A percentile compares a stretch with the other conserved stretches of the same genome.
phyloP scores from a whole-genome alignment of 2,797 vertebrate genomes.

The Tympanoctomys barrerae region DNA sequence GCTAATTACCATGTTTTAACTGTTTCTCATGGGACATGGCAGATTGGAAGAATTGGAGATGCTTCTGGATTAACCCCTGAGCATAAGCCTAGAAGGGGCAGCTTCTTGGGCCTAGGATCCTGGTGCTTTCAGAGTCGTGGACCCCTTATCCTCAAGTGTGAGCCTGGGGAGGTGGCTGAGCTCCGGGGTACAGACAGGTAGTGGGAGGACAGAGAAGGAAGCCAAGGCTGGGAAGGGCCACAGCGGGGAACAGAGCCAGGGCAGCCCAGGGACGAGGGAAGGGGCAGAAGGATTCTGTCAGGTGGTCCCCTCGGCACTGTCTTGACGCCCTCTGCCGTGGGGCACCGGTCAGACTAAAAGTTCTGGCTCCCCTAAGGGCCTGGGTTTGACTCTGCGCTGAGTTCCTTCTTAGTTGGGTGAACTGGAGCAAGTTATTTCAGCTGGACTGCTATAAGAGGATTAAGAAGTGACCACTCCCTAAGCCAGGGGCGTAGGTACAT shows the following conservation, averaged over 20 bases:
- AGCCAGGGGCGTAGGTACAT: fast-evolving
- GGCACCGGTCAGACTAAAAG: neutral
- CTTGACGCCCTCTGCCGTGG: neutral
- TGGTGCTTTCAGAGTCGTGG: neutral
- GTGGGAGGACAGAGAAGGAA: no score
- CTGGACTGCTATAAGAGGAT: neutral
- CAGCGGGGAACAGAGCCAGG: fast-evolving
- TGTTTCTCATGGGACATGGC: neutral
- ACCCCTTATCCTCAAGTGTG: neutral
- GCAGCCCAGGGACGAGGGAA: neutral
- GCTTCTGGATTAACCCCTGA: neutral
- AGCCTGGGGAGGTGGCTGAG: neutral
- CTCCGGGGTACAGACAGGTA: neutral
- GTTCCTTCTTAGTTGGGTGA: neutral
- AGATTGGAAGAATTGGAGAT: neutral
- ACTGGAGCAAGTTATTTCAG: neutral
- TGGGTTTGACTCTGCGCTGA: neutral
- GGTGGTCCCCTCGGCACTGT: neutral
- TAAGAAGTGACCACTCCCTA: neutral
- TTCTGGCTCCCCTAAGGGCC: neutral
- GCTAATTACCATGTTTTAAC: neutral
- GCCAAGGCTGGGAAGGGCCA: neutral
- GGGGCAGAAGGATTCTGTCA: neutral
- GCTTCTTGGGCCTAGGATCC: neutral
- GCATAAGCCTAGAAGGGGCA: neutral